phyloP scores from a whole-genome alignment of 2,888 invertebrate genomes.

The Protophormia terraenovae region DNA sequence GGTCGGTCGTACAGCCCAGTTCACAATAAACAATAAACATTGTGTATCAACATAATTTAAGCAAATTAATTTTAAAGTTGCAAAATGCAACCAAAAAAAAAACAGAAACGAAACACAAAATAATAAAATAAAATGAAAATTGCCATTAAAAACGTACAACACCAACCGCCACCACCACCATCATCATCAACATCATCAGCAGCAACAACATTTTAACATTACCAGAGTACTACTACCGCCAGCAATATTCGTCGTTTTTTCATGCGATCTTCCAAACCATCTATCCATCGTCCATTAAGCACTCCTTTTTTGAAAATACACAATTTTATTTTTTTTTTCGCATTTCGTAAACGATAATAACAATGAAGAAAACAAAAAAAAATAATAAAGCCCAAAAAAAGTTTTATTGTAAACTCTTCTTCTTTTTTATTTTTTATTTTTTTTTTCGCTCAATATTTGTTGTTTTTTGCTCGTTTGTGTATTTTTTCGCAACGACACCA shows the following conservation, averaged over 20 bases:
- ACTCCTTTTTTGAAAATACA: slow-evolving; percentile 63
- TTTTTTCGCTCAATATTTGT: slow-evolving; percentile 28
- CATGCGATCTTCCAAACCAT: slow-evolving; percentile 10
- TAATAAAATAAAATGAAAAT: slow-evolving; percentile 44
- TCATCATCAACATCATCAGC: not conserved
- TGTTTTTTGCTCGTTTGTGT: slow-evolving; percentile 47
- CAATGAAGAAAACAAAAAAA: not conserved
- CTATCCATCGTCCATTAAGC: slow-evolving; percentile 42
- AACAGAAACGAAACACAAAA: slow-evolving; percentile 8
- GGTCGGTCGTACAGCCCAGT: not conserved
- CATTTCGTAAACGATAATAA: slow-evolving; percentile 21
- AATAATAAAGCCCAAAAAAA: slow-evolving; percentile 6
- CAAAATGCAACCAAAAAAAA: slow-evolving; percentile 36
- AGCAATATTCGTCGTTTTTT: not conserved
- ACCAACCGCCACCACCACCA: slow-evolving; percentile 34
- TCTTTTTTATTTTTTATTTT: slow-evolving; percentile 36
- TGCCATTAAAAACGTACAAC: slow-evolving; percentile 38
- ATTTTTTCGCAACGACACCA: slow-evolving; percentile 64
- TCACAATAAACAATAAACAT: slow-evolving; percentile 54
- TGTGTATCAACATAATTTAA: slow-evolving; percentile 68
- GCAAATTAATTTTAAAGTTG: slow-evolving; percentile 68
- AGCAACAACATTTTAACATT: slow-evolving; percentile 18
- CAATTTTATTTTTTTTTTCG: slow-evolving; percentile 3
- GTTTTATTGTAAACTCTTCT: slow-evolving; percentile 55
- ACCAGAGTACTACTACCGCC: slow-evolving; percentile 16